Conservation (phyloP, 1,140 invertebrate genomes). For the Asobara japonica region DNA sequence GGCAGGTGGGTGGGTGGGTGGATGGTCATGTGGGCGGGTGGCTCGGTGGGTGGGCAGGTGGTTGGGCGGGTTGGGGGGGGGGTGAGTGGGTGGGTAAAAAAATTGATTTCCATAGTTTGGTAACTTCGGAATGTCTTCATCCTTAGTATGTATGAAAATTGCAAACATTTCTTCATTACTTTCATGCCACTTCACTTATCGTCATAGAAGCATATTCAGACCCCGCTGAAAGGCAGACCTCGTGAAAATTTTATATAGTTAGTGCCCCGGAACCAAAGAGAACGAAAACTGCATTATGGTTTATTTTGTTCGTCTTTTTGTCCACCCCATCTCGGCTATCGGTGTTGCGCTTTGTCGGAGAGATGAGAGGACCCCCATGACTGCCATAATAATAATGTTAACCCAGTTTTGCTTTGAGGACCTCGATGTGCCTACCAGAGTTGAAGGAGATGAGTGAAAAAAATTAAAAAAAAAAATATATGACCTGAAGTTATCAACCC, state of each 20-base stretch:
- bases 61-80: too few relatives aligned
- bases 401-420: constrained; percentile 34
- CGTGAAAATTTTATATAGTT: constrained; percentile 27
- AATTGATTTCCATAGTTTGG: too few relatives aligned
- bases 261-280: constrained; percentile 22
- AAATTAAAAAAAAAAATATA: constrained; percentile 7
- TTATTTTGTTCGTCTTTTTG: background rate
- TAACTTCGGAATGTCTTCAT: too few relatives aligned
- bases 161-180: too few relatives aligned
- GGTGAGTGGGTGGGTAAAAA: too few relatives aligned
- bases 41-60: too few relatives aligned
- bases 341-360: constrained; percentile 24
- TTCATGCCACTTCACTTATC: too few relatives aligned
- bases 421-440: constrained; percentile 27
- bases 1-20: too few relatives aligned
- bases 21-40: too few relatives aligned
- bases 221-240: background rate
- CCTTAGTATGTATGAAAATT: too few relatives aligned
- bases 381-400: constrained; percentile 39
- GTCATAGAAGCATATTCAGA: too few relatives aligned
- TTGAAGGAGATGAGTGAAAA: constrained; percentile 17
- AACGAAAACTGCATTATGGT: constrained; percentile 23
- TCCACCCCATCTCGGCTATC: background rate
- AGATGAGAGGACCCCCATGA: constrained; percentile 29
- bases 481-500: background rate